Evolutionary conservation across 1,140 invertebrate species (phyloP), one percentile per base, ranked within the genome.

Genomic region (Venustaconcha ellipsiformis): DNA sequence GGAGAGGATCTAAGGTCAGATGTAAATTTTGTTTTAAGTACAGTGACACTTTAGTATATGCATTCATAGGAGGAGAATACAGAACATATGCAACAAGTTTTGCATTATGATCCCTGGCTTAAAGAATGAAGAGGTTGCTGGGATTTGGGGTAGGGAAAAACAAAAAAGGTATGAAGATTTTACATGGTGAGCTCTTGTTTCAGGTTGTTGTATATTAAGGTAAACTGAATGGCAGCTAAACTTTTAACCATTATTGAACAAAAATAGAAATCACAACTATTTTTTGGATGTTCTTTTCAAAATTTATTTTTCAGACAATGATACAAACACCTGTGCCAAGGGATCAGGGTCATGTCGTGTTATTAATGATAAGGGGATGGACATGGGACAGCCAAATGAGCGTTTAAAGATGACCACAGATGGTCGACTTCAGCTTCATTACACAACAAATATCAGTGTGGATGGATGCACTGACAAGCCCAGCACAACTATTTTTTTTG

Each of bases 401-500:
- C 62, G 70, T 18, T 66, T 87, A 48, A 67, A 83, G 67, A 65
- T 62, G 18, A 75, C 72, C 13, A 69, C 59, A 2, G 66, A 75
- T 60, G 82, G 83, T 3, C 78, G 80, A 18, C 70, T 82, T 26
- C 74, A 78, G n/a, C 37, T 84, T 64, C 59, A 70, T 14, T 86
- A 83, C 70, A 37, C 57, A n/a, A 68, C 62, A 12, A 67, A 78
- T 18, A 76, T 30, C 2, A 72, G 79, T 3, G 55, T 76, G 17
- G n/a, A 62, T 15, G 77, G 78, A 14, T 88, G 86, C 77, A 74
- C 80, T 26, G 64, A 71, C 30, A 70, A 72, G 14, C 84, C 87
- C 4, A 64, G 76, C 2, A 88, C 87, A 18, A 83, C 79, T 15
- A 83, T 88, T 20, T 79, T 71, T 13, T 87, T 88, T 65, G 73